Conservation (phyloP, 2,797 vertebrate genomes). For the Halcyon leucocephala region DNA sequence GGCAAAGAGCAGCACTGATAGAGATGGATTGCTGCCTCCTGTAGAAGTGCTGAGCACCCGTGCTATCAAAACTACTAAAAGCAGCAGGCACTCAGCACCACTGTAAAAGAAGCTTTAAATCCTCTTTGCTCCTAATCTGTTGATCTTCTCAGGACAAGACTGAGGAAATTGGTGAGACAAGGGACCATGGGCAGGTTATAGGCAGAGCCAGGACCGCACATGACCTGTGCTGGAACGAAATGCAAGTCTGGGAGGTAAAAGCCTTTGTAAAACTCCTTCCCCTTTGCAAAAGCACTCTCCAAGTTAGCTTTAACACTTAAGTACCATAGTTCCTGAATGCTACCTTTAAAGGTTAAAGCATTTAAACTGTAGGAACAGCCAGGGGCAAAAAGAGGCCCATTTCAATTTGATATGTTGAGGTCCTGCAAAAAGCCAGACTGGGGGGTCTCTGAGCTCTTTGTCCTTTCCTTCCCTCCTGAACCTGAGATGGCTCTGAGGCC, state of each 20-base stretch:
- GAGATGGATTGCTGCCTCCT: background rate
- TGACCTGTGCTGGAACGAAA: background rate
- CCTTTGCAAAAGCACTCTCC: conserved; percentile 5
- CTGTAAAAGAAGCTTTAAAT: background rate
- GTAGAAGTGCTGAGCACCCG: background rate
- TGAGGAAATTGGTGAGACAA: background rate
- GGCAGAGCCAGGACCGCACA: background rate
- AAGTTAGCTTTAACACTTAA: conserved; percentile 50
- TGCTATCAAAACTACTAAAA: background rate
- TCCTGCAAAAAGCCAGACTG: conserved; percentile 37
- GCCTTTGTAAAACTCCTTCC: background rate
- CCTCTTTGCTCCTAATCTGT: background rate
- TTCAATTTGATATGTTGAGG: conserved; percentile 64
- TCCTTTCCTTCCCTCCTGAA: conserved; percentile 49
- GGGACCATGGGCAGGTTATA: background rate
- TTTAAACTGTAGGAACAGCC: conserved; percentile 64
- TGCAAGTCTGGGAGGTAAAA: conserved; percentile 28
- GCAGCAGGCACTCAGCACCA: background rate
- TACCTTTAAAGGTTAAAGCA: conserved; percentile 66
- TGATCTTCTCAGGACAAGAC: background rate
- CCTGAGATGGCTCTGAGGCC: conserved; percentile 35
- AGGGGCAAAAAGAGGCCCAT: conserved; percentile 57
- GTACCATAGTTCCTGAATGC: conserved; percentile 61
- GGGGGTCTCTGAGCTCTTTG: conserved; percentile 50
- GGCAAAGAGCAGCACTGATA: background rate